These are phyloP conservation scores for Ammodramus savannarum DNA, from an alignment of 2,113 vertebrate species.

Conservation along the genomic window DNA sequence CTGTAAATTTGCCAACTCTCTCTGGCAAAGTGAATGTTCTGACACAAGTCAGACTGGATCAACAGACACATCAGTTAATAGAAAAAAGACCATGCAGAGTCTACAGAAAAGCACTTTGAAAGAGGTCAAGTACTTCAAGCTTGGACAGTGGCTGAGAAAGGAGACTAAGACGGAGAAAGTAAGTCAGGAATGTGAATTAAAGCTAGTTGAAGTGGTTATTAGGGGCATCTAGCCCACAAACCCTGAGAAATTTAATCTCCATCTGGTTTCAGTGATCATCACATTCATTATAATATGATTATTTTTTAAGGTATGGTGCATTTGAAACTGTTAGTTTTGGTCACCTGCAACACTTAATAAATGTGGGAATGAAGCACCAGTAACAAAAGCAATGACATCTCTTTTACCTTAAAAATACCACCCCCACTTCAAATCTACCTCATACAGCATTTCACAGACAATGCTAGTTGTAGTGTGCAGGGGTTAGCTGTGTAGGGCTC, in stretches of 20 bases:
- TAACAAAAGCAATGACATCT: not conserved
- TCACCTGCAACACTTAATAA: not conserved
- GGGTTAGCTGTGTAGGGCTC: not conserved
- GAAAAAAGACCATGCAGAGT: not conserved
- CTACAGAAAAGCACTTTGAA: not conserved
- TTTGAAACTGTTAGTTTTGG: not conserved
- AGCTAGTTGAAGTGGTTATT: not conserved
- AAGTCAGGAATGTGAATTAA: not conserved
- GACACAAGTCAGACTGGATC: not conserved
- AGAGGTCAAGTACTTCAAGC: not conserved
- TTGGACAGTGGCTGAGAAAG: not conserved
- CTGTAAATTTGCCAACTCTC: not conserved
- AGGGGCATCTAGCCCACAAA: not conserved
- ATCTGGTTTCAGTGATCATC: not conserved
- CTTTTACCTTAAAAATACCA: not conserved
- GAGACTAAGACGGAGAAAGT: not conserved
- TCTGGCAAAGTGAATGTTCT: not conserved
- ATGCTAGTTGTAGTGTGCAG: not conserved
- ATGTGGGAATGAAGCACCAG: not conserved
- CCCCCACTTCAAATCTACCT: not conserved
- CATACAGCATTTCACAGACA: not conserved
- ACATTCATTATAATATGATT: not conserved
- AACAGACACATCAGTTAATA: conserved; percentile 5
- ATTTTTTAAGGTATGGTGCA: not conserved
- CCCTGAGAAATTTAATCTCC: not conserved